Evolutionary conservation across 2,797 vertebrate species (phyloP), one percentile per base, ranked within the genome.

Genomic region (Trichosurus vulpecula): DNA sequence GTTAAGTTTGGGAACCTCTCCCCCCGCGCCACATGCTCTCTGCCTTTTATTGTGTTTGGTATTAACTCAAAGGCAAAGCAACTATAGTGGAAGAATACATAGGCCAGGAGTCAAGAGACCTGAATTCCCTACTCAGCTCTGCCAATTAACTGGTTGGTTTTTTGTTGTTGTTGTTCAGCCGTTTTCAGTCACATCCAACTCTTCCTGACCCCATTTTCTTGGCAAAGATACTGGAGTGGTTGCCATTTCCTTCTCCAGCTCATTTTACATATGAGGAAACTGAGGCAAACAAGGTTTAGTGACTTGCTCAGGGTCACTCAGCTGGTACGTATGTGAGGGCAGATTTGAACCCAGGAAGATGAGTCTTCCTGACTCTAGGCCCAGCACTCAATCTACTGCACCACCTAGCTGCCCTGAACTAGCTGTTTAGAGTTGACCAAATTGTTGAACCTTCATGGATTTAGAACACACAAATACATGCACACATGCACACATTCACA

Each of bases 61-160:
- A 29, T 22, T 91, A 91, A 58, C 27, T 89, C 19, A 29, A 12
- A 74, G 52, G 31, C 0, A 8, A 90, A 47, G 16, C 74, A 81
- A 47, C 74, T 81, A 31, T 47, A 47, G 2, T 47, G 41, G 22
- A 41, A 74, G 35, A 41, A 74, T 41, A 5, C n/a, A 41, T 81
- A 19, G n/a, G 19, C 6, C 47, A 47, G 94, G 95, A 92, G 13
- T 91, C 25, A 89, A 93, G 92, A 93, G 87, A 27, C 16, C 89
- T 56, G 11, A 0, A 0, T 95, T 94, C 47, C 8, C 25, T 19
- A 81, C 89, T 96, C 81, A 14, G 51, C 52, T 92, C 8, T 93
- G 0, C 54, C 93, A 53, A 57, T 55, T 66, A 52, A 51, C 89
- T 93, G 19, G 14, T 87, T 47, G 6, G 47, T 81, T 87, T 19